These are phyloP conservation scores for Nothocercus nigrocapillus DNA, from an alignment of 2,113 vertebrate genomes.

Conservation along the genomic window DNA sequence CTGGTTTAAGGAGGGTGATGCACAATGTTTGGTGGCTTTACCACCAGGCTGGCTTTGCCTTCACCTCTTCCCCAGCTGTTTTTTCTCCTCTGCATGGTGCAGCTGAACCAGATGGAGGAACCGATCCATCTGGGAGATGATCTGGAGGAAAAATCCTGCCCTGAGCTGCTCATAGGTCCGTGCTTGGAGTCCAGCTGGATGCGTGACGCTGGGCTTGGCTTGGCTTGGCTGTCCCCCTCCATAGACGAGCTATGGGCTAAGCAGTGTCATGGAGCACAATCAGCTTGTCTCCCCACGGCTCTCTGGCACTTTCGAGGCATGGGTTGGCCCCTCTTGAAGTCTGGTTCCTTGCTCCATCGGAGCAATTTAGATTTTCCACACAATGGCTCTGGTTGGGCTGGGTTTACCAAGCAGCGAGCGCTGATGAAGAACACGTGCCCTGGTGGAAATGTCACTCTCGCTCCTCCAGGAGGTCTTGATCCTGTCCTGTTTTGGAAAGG, in stretches of 20 bases:
- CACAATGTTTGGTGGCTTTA: not conserved
- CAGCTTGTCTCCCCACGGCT: not conserved
- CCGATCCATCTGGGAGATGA: not conserved
- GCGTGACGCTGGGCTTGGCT: not conserved
- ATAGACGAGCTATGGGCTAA: not conserved
- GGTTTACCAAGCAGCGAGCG: not conserved
- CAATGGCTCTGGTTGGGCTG: rapidly evolving
- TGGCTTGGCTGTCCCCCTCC: not conserved
- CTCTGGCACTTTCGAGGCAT: not conserved
- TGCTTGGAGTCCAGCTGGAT: too few relatives aligned
- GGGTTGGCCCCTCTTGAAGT: not conserved
- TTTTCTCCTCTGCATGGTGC: not conserved
- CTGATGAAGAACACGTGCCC: rapidly evolving
- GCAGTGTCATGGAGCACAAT: not conserved
- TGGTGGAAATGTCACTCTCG: rapidly evolving
- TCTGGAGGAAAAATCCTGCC: not conserved
- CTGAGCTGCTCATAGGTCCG: not conserved
- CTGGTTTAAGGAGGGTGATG: not conserved
- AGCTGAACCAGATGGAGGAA: too few relatives aligned
- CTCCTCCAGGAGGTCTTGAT: not conserved
- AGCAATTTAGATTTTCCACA: not conserved
- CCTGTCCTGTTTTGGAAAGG: not conserved
- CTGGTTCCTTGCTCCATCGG: not conserved
- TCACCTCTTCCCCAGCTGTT: not conserved
- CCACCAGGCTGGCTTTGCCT: not conserved